phyloP scores from a whole-genome alignment of 1,140 invertebrate genomes.

The Drosophila miranda region DNA sequence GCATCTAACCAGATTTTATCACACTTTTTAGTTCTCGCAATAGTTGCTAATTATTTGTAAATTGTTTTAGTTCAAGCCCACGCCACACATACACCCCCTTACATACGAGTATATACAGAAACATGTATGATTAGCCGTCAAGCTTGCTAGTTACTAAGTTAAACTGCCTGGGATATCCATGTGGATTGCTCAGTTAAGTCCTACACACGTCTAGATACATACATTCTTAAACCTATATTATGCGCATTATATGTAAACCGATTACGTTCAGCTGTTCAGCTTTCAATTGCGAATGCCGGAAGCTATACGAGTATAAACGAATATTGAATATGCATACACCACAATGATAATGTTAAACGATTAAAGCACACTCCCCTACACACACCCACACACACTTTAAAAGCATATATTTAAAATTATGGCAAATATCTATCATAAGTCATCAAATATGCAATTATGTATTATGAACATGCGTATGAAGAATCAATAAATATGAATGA shows the following conservation, averaged over 20 bases:
- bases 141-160: conserved; percentile 58
- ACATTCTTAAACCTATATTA: conserved; percentile 8
- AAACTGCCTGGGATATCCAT: conserved; percentile 34
- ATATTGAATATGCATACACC: conserved; percentile 53
- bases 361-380: conserved; percentile 53
- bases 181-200: conserved; percentile 50
- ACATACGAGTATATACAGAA: conserved; percentile 14
- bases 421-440: conserved; percentile 68
- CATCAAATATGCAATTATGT: conserved; percentile 77
- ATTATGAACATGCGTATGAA: conserved; percentile 78
- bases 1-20: conserved; percentile 66
- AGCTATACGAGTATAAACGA: conserved; percentile 29
- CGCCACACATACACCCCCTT: neutral
- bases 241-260: conserved; percentile 10
- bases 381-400: conserved; percentile 51
- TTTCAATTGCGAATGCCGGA: conserved; percentile 12
- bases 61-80: conserved; percentile 55
- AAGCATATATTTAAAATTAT: conserved; percentile 66
- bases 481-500: conserved; percentile 80
- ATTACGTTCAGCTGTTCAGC: neutral
- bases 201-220: conserved; percentile 24
- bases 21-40: conserved; percentile 76
- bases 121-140: conserved; percentile 41
- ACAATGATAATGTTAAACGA: conserved; percentile 59
- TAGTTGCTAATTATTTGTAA: conserved; percentile 77